phyloP scores from a whole-genome alignment of 2,797 vertebrate genomes.

The Lophotriccus pileatus region DNA sequence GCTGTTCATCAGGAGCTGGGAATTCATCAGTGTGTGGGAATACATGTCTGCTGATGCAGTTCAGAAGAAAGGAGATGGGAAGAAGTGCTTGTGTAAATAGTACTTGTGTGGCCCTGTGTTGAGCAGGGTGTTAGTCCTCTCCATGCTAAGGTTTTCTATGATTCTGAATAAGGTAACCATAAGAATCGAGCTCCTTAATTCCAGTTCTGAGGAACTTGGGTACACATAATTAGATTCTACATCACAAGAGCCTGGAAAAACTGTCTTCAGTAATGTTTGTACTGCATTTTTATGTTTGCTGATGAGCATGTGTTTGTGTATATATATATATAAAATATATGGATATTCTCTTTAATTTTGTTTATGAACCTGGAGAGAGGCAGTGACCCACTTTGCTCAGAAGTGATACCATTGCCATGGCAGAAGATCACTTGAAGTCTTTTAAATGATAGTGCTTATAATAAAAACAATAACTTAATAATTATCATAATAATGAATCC shows the following conservation, averaged over 20 bases:
- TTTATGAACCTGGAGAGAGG: slow-evolving; percentile 32
- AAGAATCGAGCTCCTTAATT: not conserved
- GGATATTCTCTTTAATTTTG: slow-evolving; percentile 33
- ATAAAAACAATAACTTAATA: slow-evolving; percentile 13
- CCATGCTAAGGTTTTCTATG: not conserved
- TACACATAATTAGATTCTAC: slow-evolving; percentile 24
- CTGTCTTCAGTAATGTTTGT: slow-evolving; percentile 29
- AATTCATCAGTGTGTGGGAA: accelerated
- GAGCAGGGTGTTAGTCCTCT: not conserved
- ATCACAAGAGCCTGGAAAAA: slow-evolving; percentile 28
- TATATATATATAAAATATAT: slow-evolving; percentile 35
- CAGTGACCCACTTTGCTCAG: slow-evolving; percentile 34
- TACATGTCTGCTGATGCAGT: accelerated
- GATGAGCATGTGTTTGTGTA: slow-evolving; percentile 36
- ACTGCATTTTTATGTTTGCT: slow-evolving; percentile 29
- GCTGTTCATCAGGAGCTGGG: not conserved
- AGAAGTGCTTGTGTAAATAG: not conserved
- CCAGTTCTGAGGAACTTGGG: not conserved
- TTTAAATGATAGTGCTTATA: not conserved
- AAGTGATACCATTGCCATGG: not conserved
- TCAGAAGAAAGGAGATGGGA: not conserved
- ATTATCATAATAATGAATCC: not conserved
- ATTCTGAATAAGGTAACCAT: not conserved
- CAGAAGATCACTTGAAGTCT: not conserved
- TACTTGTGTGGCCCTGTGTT: not conserved